phyloP scores from a whole-genome alignment of 35 echinoderm and acorn worm species.

The Apostichopus californicus region DNA sequence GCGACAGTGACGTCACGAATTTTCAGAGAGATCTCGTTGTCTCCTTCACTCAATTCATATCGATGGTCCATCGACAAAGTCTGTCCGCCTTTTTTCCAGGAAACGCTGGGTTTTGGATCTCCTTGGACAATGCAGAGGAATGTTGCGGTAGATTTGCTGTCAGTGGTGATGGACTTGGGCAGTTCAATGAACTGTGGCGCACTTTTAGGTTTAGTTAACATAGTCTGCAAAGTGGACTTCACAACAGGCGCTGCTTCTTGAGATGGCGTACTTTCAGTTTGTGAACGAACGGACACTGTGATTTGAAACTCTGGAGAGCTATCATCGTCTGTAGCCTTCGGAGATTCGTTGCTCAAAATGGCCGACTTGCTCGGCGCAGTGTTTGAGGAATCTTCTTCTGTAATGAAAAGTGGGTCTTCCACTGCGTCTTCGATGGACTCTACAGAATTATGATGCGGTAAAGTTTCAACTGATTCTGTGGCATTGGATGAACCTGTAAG shows the following conservation, averaged over 20 bases:
- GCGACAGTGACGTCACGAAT: slow-evolving; percentile 58
- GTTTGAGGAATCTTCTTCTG: slow-evolving; percentile 21
- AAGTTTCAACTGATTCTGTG: not conserved
- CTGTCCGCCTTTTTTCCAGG: slow-evolving; percentile 76
- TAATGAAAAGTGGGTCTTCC: slow-evolving; percentile 10
- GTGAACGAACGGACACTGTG: slow-evolving; percentile 4
- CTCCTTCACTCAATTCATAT: slow-evolving; percentile 66
- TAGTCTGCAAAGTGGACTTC: not conserved
- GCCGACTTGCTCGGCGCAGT: not conserved
- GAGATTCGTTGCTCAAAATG: not conserved
- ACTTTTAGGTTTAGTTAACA: not conserved
- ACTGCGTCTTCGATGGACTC: slow-evolving; percentile 22
- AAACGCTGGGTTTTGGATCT: slow-evolving; percentile 64
- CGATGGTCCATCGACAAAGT: slow-evolving; percentile 51
- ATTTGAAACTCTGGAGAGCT: slow-evolving; percentile 42
- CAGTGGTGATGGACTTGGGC: slow-evolving; percentile 65
- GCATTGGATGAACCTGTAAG: not conserved
- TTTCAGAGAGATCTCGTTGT: slow-evolving; percentile 59
- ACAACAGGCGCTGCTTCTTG: not conserved
- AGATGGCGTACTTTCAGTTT: not conserved
- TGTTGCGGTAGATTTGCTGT: slow-evolving; percentile 48
- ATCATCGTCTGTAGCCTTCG: not conserved
- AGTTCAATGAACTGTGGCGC: slow-evolving; percentile 69
- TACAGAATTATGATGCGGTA: not conserved
- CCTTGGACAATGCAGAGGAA: slow-evolving; percentile 81